Percentiles rank a stretch among this genome's conserved stretches.
These are phyloP conservation scores for Andrena minutula DNA, from an alignment of 2,888 invertebrate genomes.

Conservation along the genomic window DNA sequence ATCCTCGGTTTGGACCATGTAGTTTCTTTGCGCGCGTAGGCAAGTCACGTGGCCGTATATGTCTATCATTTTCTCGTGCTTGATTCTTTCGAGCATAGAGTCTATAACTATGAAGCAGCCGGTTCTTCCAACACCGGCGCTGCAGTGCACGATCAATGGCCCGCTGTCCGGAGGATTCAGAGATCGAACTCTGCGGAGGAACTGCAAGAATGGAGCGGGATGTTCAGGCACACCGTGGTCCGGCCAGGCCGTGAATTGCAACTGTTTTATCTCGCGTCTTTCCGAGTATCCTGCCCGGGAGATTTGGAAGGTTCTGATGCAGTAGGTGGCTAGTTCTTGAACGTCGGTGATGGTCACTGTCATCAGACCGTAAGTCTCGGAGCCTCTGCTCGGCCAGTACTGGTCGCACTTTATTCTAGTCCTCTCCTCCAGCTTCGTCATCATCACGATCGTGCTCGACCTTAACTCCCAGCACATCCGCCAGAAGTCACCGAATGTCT, in stretches of 20 bases:
- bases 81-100: conserved; percentile 98
- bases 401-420: conserved; percentile 98
- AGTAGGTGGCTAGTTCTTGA: conserved; percentile 98
- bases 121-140: conserved; percentile 94
- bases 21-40: conserved; percentile 98
- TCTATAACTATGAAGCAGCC: conserved; percentile 99
- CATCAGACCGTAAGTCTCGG: conserved; percentile 98
- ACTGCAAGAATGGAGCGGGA: conserved; percentile 99
- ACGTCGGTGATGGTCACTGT: conserved; percentile 97
- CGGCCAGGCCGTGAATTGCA: conserved; percentile 99
- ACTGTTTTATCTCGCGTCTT: conserved; percentile 97
- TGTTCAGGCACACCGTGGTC: conserved; percentile 99
- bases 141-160: conserved; percentile 97
- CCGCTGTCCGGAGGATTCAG: conserved; percentile 97
- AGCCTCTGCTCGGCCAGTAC: conserved; percentile 98
- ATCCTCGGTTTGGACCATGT: conserved; percentile 99
- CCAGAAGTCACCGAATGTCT: conserved; percentile 99
- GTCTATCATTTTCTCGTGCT: conserved; percentile 98
- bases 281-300: conserved; percentile 91
- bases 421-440: conserved; percentile 99
- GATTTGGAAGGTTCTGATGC: conserved; percentile 98
- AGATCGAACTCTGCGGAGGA: conserved; percentile 96
- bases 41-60: conserved; percentile 99
- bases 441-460: conserved; percentile 98
- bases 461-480: conserved; percentile 99